Base-by-base conservation (phyloP, 2,797 vertebrate genomes). In the Novumbra hubbsi region DNA sequence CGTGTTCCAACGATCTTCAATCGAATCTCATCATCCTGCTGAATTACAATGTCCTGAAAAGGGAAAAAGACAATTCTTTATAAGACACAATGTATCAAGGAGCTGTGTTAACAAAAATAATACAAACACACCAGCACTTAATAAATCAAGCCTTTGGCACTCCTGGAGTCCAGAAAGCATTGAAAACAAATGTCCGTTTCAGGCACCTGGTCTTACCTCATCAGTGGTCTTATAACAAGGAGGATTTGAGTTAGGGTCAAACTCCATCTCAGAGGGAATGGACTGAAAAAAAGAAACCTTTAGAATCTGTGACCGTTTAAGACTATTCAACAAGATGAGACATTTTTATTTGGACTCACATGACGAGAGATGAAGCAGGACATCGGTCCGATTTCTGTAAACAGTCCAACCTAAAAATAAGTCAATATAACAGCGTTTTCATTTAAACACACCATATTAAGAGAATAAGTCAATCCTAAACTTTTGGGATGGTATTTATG, bases 371-470 rank as follows among this genome's bases (percentile, higher is more conserved):
- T 98, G 85, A 98, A 98, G 88, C 97, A 98, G 32, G 97, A 96
- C 97, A 98, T 98, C 19, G 97, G 97, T 1, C 96, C 97, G 2
- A 98, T 97, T 92, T 98, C 97, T 32, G 96, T 98, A 88, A 98
- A 98, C 57, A 98, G 92, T 32, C 97, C 96, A 70, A 98, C 96
- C 96, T 98, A 50, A 4, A 84, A 81, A 16, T 80, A 74, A 78
- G 0, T 62, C 5, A 48, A 41, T 67, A 9, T 64, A 12, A 45
- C 41, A 30, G 64, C 28, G 5, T 0, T 68, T 67, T 17, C 3
- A 72, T 30, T 50, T 70, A 50, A 2, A 11, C 60, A 4, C 38
- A 72, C 17, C 21, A 64, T 49, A 72, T 30, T 21, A 64, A 45
- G 14, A 49, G 8, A 60, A 57, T 11, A 24, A 17, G 16, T 11